These are phyloP conservation scores for Meriones psammophilus DNA, from an alignment of 2,797 vertebrate species.

Conservation along the genomic window DNA sequence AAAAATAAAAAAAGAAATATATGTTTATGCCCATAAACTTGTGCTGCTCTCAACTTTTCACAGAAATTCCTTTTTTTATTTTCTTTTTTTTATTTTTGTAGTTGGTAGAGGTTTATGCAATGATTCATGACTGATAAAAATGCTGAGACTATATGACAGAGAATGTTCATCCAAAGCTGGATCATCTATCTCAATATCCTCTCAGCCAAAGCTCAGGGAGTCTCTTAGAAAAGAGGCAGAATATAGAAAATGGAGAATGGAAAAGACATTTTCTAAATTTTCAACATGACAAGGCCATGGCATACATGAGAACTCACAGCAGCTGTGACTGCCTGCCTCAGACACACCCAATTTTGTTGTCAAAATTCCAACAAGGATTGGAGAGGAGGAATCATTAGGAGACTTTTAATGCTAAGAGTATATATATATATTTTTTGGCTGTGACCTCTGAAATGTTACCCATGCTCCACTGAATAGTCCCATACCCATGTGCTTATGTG, in stretches of 20 bases:
- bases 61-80: not conserved
- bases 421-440: too few species aligned
- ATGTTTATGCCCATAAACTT: not conserved
- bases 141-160: not conserved
- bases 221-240: not conserved
- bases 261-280: not conserved
- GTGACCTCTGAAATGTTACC: not conserved
- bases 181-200: not conserved
- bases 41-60: not conserved
- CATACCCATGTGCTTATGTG: not conserved
- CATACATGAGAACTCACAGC: not conserved
- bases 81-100: not conserved
- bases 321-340: not conserved
- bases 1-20: not conserved
- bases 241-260: not conserved
- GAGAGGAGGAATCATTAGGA: not conserved
- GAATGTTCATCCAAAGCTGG: not conserved
- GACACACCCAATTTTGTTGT: not conserved
- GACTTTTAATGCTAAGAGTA: not conserved
- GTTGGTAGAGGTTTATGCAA: not conserved
- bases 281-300: not conserved
- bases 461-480: not conserved
- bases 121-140: not conserved
- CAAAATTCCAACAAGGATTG: not conserved
- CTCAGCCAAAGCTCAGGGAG: not conserved